Base-by-base conservation (phyloP, 2,888 invertebrate genomes). In the Miltochrista miniata region DNA sequence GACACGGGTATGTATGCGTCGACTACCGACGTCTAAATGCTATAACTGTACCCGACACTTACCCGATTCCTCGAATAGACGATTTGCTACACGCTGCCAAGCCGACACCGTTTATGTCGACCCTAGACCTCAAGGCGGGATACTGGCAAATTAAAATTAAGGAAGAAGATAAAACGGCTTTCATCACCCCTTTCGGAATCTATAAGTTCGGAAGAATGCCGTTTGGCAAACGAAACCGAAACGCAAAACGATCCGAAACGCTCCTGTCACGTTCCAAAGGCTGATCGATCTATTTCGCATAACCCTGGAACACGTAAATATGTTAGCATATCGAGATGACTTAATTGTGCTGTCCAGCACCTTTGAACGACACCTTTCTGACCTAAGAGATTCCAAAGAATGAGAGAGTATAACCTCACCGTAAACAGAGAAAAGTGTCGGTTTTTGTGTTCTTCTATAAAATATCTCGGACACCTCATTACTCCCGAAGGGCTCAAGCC, bases 141-240 rank as follows among this genome's bases (percentile, higher is more conserved):
- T 51, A 51, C 18, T 51, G 45, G 45, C 51, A 51, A 34, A 34
- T 51, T 7, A 37, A 7, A 9, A 4, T 45, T 1, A 13, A 30
- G 8, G 9, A 40, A 10, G 45, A 50, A 11, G 39, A 47, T 11
- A 51, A 51, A 29, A 47, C 43, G 0, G 46, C 49, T 13, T 54
- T 54, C 35, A 43, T 54, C 8, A 39, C 49, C 4, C 71, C 70
- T 1, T 68, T 72, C 31, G 74, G 73, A 1, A 57, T 64, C 0
- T 76, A 55, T 34, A 46, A 54, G 10, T 78, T 74, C 36, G 55
- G 58, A 1, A 47, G 75, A 12, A 76, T 76, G 75, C 71, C 72
- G 0, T 75, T 78, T 36, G 76, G 76, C 0, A 33, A n/a, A n/a
- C n/a, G n/a, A n/a, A n/a, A n/a, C n/a, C n/a, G n/a, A n/a, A n/a